These are phyloP conservation scores for Sialia sialis DNA, from an alignment of 2,113 vertebrate genomes.

Conservation along the genomic window DNA sequence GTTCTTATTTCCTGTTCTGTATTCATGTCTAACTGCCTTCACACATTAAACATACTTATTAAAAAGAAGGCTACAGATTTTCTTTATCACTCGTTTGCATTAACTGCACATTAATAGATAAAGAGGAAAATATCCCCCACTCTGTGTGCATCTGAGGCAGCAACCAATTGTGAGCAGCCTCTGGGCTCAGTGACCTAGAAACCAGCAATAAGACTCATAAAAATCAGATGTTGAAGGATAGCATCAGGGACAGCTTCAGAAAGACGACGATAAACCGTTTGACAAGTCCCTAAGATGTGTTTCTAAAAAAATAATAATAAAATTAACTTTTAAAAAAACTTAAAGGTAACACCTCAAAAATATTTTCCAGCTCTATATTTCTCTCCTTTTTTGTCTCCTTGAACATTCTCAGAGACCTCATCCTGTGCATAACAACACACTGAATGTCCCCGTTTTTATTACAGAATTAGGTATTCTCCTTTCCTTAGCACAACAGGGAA, in stretches of 20 bases:
- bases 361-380: neutral
- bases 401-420: neutral
- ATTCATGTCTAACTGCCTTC: neutral
- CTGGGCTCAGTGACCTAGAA: constrained; percentile 59
- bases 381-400: neutral
- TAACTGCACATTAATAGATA: constrained; percentile 8
- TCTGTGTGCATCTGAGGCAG: neutral
- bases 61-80: neutral
- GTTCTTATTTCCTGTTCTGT: neutral
- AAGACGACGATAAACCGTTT: constrained; percentile 53
- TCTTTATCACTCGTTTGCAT: neutral
- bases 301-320: neutral
- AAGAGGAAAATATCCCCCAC: neutral
- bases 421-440: neutral
- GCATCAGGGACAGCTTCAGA: constrained; percentile 13
- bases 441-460: neutral
- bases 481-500: neutral
- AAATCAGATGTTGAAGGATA: constrained; percentile 52
- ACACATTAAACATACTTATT: neutral
- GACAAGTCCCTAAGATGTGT: constrained; percentile 29
- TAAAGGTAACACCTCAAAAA: neutral
- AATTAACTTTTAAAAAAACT: neutral
- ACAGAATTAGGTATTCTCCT: neutral
- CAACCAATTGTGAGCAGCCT: constrained; percentile 29
- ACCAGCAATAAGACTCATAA: constrained; percentile 48